These are phyloP conservation scores for Probaryconus sp. DNA, from an alignment of 1,140 invertebrate species.

Conservation along the genomic window DNA sequence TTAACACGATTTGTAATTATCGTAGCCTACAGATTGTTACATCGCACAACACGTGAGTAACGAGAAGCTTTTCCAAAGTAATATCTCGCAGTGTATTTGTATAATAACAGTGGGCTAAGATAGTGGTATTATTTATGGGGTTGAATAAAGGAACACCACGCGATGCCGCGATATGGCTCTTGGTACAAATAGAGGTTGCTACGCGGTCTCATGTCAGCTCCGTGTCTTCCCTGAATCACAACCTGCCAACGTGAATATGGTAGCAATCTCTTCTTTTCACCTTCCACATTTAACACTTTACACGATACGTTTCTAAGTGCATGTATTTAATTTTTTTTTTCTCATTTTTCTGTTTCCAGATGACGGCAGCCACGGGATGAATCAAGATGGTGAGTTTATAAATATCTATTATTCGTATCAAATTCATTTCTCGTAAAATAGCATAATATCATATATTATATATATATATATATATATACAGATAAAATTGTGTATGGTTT, in stretches of 20 bases:
- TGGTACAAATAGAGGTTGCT: constrained; percentile 73
- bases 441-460: no score
- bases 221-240: constrained; percentile 63
- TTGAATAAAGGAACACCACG: constrained; percentile 75
- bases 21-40: constrained; percentile 33
- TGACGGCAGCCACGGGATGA: constrained; percentile 75
- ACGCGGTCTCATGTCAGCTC: constrained; percentile 62
- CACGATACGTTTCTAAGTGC: constrained; percentile 36
- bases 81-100: constrained; percentile 64
- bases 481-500: no score
- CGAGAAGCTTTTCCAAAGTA: constrained; percentile 53
- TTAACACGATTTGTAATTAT: constrained; percentile 11
- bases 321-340: constrained; percentile 50
- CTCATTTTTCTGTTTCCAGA: constrained; percentile 67
- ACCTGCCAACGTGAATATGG: constrained; percentile 60
- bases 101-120: constrained; percentile 68
- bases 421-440: no score
- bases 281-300: constrained; percentile 44
- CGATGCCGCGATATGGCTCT: constrained; percentile 70
- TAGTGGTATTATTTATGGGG: constrained; percentile 76
- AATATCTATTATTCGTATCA: constrained; percentile 1
- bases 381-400: constrained; percentile 74
- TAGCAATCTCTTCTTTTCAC: constrained; percentile 36
- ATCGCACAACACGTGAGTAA: constrained; percentile 55
- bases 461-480: no score